Evolutionary conservation across 2,797 vertebrate species (phyloP).

Genomic region (Luscinia luscinia): DNA sequence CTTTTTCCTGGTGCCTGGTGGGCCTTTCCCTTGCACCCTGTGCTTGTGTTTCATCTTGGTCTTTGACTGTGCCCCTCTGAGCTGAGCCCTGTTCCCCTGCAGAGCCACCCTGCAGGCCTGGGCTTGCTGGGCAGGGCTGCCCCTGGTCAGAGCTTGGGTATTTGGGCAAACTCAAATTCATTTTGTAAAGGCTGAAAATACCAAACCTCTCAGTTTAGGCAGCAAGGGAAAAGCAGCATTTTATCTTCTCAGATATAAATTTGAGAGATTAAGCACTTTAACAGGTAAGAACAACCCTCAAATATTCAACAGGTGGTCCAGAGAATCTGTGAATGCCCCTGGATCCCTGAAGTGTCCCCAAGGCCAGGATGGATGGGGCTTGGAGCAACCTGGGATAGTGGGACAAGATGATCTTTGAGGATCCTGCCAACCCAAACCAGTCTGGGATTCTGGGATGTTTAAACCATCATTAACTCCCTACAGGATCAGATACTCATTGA

Average conservation of each 20-base stretch:
- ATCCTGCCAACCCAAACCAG: not conserved
- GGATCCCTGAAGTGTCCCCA: not conserved
- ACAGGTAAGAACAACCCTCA: not conserved
- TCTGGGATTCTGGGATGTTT: not conserved
- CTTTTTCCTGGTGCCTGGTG: not conserved
- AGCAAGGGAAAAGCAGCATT: not conserved
- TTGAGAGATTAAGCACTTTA: not conserved
- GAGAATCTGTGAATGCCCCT: not conserved
- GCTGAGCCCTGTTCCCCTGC: rapidly evolving
- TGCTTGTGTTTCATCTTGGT: not conserved
- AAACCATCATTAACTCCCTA: not conserved
- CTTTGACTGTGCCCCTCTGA: not conserved
- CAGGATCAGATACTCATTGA: not conserved
- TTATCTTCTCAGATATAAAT: not conserved
- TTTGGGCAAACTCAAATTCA: not conserved
- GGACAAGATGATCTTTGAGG: not conserved
- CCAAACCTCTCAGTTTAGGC: not conserved
- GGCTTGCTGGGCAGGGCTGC: not conserved
- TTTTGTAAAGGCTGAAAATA: not conserved
- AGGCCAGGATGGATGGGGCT: not conserved
- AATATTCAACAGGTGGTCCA: not conserved
- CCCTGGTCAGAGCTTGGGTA: not conserved
- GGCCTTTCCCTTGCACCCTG: too few species aligned
- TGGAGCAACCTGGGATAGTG: not conserved
- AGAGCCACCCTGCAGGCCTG: not conserved